Base-by-base conservation (phyloP, 2,113 vertebrate species). In the Zeus faber region DNA sequence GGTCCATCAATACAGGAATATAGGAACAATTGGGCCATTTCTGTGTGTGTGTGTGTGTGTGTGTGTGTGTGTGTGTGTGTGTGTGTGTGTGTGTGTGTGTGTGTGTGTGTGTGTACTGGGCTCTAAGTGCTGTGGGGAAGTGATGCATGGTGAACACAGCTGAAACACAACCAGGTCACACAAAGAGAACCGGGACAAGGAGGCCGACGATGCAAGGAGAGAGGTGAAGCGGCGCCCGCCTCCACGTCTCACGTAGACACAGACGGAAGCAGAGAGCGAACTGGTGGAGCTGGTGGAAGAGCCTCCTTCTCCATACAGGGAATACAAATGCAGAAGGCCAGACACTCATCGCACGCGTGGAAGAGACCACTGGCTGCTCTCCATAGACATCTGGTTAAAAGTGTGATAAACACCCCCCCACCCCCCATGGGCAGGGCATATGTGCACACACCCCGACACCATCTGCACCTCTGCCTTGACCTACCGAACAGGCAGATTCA, bases 91-190 rank as follows among this genome's bases (percentile, higher is more conserved):
- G 18, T 35, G 17, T 33, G 13, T 52, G 10, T 46, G 54, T 25
- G 52, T 64, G 49, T 50, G 61, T 46, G 44, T 44, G n/a, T 77
- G 62, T 66, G 44, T 62, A 51, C 27, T n/a, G 27, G 46, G 64
- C 61, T 59, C 45, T 81, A 72, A 86, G 86, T 86, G 81, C 67
- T 75, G 51, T 23, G 44, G 72, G 67, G 70, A 81, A 85, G 84
- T 76, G 76, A 80, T 75, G 86, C 81, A 80, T 84, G 67, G 60
- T 62, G 79, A 86, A 85, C 72, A 57, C 50, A 70, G 70, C 62
- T 78, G 74, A 77, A 85, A 84, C 73, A 82, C 74, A 85, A 79
- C 70, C 76, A 82, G 79, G 83, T 79, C 81, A 81, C 45, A 63
- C 69, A 73, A 54, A 63, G 60, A 50, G 58, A 2, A 37, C 67